Evolutionary conservation across 37 sponge, comb jelly and placozoan species (phyloP).

Genomic region (Corticium candelabrum): DNA sequence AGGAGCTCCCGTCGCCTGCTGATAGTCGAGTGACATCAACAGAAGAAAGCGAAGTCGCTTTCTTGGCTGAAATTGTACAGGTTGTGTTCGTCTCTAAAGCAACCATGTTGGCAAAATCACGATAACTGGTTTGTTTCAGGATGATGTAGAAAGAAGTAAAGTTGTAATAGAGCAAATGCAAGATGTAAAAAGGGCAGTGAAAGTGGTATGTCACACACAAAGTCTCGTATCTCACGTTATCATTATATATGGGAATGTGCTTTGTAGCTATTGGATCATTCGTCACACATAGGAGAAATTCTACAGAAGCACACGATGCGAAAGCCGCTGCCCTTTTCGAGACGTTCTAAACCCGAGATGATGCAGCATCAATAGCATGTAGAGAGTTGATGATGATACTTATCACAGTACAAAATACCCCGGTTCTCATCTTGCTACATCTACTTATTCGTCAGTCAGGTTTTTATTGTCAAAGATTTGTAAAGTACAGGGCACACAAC

Average conservation of each 20-base stretch:
- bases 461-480: no score
- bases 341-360: not conserved
- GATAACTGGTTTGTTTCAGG: not conserved
- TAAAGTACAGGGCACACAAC: no score
- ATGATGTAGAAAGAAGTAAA: not conserved
- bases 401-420: no score
- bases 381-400: no score
- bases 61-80: not conserved
- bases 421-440: no score
- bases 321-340: not conserved
- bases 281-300: not conserved
- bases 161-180: not conserved
- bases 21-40: not conserved
- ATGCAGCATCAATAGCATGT: no score
- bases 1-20: not conserved
- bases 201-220: not conserved
- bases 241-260: no score
- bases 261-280: not conserved
- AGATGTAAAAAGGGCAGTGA: not conserved
- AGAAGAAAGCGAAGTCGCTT: not conserved
- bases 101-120: no score
- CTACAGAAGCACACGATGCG: not conserved
- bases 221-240: no score
- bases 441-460: no score
- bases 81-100: no score